Evolutionary conservation across 2,113 vertebrate genomes (phyloP), one percentile per base, ranked within the genome.

Genomic region (Gymnarchus niloticus): DNA sequence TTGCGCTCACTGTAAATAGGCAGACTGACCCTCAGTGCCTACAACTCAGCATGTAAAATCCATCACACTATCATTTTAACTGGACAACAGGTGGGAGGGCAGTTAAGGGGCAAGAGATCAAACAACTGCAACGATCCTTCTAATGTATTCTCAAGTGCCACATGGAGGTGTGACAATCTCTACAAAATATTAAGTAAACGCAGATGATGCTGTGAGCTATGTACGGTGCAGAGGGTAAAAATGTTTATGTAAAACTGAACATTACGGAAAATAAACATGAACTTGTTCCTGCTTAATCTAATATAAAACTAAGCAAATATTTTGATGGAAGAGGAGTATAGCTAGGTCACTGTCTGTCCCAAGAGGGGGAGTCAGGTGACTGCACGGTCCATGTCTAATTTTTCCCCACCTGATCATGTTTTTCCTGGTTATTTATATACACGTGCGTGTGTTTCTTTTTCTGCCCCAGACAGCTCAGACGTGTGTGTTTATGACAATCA

Each of bases 401-500:
- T 41, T 73, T 73, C 65, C 33, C 65, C 33, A 7, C 28, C 65
- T 73, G 33, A 25, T 65, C 59, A n/a, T 41, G 28, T 73, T 73
- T 73, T 73, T 73, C 6, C 65, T 41, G 65, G 28, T 73, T 73
- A 73, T 73, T 73, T 73, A 73, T 73, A 73, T 6, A 69, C n/a
- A 14, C 33, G 17, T 17, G 33, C 33, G 17, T 17, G 14, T 37
- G 65, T 41, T 73, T 73, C 33, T 41, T 73, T 69, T 73, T 73
- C 65, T 73, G 65, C 33, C 33, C 33, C 33, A 73, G 65, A 17
- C 6, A 73, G 14, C 33, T n/a, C 65, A 73, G 65, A 73, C 65
- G 12, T 41, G 4, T 19, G 37, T 17, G 17, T 73, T 73, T 19
- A 37, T 73, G 65, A 41, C 33, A 25, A 19, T 69, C 28, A n/a